Conservation (phyloP, 2,113 vertebrate species). For the Brienomyrus brachyistius region DNA sequence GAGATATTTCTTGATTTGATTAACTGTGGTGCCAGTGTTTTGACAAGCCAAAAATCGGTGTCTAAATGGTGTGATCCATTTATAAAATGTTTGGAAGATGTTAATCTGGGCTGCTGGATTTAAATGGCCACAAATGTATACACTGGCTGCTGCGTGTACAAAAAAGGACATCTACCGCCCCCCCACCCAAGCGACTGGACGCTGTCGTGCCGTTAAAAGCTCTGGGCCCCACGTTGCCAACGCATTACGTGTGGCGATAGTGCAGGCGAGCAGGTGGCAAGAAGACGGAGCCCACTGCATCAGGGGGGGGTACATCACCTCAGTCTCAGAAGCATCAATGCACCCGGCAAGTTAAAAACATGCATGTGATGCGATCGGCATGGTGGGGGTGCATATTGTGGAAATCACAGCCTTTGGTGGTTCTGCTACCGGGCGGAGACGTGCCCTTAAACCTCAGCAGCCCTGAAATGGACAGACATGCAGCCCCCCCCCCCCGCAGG, state of each 20-base stretch:
- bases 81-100: conserved; percentile 12
- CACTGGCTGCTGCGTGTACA: not conserved
- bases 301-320: not conserved
- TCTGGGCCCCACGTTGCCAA: no score
- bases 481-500: conserved; percentile 41
- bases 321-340: not conserved
- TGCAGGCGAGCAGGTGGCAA: not conserved
- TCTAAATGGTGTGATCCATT: not conserved
- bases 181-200: not conserved
- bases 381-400: not conserved
- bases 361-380: not conserved
- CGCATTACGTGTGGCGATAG: not conserved
- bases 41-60: not conserved
- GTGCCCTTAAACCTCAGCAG: conserved; percentile 40
- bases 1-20: not conserved
- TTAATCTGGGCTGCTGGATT: not conserved
- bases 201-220: not conserved
- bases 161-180: not conserved
- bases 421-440: conserved; percentile 38
- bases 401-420: not conserved
- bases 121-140: not conserved
- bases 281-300: not conserved
- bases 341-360: not conserved
- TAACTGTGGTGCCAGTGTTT: not conserved
- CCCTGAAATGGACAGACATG: conserved; percentile 70